These are phyloP conservation scores for Drosophila cognata DNA, from an alignment of 2,888 invertebrate species.

Conservation along the genomic window DNA sequence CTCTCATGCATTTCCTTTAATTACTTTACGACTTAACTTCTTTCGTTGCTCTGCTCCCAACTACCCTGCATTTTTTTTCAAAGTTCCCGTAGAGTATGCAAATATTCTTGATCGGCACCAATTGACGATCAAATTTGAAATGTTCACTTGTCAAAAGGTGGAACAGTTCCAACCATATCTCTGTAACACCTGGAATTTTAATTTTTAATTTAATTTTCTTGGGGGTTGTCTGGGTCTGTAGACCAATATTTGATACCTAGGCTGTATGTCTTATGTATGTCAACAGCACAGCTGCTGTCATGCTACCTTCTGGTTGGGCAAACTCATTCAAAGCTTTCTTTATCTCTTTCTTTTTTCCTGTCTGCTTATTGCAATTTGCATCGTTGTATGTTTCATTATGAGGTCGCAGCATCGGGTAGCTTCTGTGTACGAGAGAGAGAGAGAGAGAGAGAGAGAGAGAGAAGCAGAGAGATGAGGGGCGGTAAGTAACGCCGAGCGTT, in stretches of 20 bases:
- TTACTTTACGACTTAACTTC: slow-evolving; percentile 26
- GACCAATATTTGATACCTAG: not conserved
- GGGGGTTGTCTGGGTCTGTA: not conserved
- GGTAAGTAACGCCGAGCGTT: slow-evolving; percentile 2
- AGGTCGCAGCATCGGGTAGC: slow-evolving; percentile 24
- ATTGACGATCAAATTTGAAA: not conserved
- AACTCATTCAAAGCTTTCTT: not conserved
- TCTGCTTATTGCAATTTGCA: slow-evolving; percentile 66
- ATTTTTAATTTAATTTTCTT: not conserved
- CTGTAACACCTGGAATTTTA: not conserved
- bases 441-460: no score
- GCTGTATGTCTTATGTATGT: not conserved
- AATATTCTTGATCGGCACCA: not conserved
- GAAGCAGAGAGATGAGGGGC: not conserved
- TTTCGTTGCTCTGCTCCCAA: not conserved
- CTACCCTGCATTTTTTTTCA: not conserved
- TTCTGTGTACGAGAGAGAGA: slow-evolving; percentile 1
- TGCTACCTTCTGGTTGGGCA: not conserved
- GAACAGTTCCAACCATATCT: not conserved
- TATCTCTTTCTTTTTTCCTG: slow-evolving; percentile 18
- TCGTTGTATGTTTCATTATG: slow-evolving; percentile 55
- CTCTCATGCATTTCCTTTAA: slow-evolving; percentile 34
- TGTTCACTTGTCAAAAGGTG: not conserved
- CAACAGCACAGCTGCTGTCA: not conserved
- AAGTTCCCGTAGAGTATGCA: not conserved